Conservation (phyloP, 2,113 vertebrate species). For the Sceloporus tristichus region DNA sequence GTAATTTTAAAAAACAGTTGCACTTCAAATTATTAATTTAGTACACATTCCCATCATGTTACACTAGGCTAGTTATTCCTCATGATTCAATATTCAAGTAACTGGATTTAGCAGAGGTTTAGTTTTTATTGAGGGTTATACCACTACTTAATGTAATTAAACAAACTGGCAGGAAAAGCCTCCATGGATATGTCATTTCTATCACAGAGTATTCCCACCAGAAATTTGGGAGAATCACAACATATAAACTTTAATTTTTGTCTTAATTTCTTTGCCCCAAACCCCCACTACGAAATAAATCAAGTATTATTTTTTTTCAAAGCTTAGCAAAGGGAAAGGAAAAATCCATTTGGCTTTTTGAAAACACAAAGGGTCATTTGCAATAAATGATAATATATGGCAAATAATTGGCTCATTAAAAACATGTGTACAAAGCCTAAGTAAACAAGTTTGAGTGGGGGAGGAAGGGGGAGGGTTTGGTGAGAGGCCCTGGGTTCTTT, state of each 20-base stretch:
- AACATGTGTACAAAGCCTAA: slow-evolving; percentile 7
- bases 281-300: slow-evolving; percentile 65
- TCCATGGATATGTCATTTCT: slow-evolving; percentile 76
- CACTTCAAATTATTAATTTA: slow-evolving; percentile 74
- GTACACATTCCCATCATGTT: slow-evolving; percentile 75
- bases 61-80: slow-evolving; percentile 68
- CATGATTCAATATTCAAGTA: slow-evolving; percentile 62
- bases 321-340: slow-evolving; percentile 59
- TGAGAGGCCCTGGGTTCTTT: not conserved
- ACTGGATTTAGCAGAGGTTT: slow-evolving; percentile 68
- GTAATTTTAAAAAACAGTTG: slow-evolving; percentile 74
- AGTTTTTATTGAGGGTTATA: slow-evolving; percentile 73
- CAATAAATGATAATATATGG: slow-evolving; percentile 66
- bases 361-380: slow-evolving; percentile 57
- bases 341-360: slow-evolving; percentile 67
- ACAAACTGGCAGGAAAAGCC: slow-evolving; percentile 68
- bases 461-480: not conserved
- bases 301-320: slow-evolving; percentile 50
- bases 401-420: slow-evolving; percentile 45
- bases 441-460: not conserved
- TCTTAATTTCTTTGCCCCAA: slow-evolving; percentile 59
- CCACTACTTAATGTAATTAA: slow-evolving; percentile 82
- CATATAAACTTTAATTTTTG: slow-evolving; percentile 72
- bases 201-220: slow-evolving; percentile 74
- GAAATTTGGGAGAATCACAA: slow-evolving; percentile 71